phyloP scores from a whole-genome alignment of 2,113 vertebrate genomes.

The Ornithorhynchus anatinus region DNA sequence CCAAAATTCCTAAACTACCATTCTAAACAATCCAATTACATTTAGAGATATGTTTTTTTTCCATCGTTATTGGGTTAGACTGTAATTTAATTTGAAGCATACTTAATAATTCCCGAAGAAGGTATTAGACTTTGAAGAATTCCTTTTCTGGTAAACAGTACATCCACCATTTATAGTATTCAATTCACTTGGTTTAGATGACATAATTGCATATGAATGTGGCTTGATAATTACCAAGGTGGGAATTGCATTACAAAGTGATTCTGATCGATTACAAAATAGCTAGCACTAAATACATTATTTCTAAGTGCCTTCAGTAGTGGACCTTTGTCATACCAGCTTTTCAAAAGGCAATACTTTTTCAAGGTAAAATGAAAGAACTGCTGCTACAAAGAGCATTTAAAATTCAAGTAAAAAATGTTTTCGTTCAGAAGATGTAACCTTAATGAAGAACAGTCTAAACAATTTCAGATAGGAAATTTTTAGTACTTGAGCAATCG shows the following conservation, averaged over 20 bases:
- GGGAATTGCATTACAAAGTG: background rate
- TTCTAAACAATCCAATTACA: background rate
- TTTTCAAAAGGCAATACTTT: background rate
- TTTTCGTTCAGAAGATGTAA: no score
- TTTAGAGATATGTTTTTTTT: background rate
- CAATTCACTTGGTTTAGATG: slow-evolving; percentile 1
- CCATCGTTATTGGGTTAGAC: background rate
- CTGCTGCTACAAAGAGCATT: no score
- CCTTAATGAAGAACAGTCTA: no score
- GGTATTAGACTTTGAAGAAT: background rate
- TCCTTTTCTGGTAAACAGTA: background rate
- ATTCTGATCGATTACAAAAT: background rate
- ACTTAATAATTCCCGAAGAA: background rate
- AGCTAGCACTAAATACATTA: background rate
- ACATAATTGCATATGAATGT: background rate
- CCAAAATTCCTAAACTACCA: background rate
- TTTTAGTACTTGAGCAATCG: no score
- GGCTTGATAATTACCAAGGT: background rate
- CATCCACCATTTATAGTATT: background rate
- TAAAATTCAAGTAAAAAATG: no score
- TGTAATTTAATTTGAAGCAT: background rate
- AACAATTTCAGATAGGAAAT: no score
- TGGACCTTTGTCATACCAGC: background rate
- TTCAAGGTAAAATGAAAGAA: background rate
- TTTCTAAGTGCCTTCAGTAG: background rate